Base-by-base conservation (phyloP, 2,888 invertebrate genomes). In the Nemurella pictetii region DNA sequence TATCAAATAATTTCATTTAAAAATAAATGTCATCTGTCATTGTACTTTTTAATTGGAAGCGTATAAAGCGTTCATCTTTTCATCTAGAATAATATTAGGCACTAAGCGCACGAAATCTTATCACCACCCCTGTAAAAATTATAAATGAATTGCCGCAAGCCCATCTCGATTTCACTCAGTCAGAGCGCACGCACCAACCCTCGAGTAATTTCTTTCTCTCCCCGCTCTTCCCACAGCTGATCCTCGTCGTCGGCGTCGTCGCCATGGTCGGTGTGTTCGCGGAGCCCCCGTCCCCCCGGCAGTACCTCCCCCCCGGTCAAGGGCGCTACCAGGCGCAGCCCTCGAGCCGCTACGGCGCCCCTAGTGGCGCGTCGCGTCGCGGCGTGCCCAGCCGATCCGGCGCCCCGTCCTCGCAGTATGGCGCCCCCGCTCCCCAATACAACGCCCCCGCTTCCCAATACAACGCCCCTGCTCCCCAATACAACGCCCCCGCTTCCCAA, bases 291-390 rank as follows among this genome's bases (percentile, higher is more conserved):
- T n/a, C n/a, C 12, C n/a, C 29, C 20, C 78, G 78, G n/a, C 78
- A 30, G 9, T 78, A 78, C 28, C 78, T 78, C 2, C 29, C 78
- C 28, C 78, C 78, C 3, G 78, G 78, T 2, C 78, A 78, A n/a
- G 4, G 27, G 55, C 55, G 55, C 55, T 20, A 12, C 2, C 55
- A 55, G 55, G 9, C 55, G 9, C 55, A 20, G 55, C 78, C 78
- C 15, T 78, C 78, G 29, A 30, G 29, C n/a, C 29, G 30, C 15
- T 78, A 78, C 78, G 78, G 78, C 30, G 78, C 78, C 30, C 78
- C 78, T 27, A 55, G 20, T 12, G 55, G 15, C 9, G 55, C n/a
- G n/a, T n/a, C n/a, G n/a, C n/a, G 55, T 15, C 55, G 55, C 55
- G 9, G 15, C 55, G n/a, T n/a, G n/a, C 20, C 55, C 55, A 55